Conservation (phyloP, 92 coral and sea anemone species). For the Porites evermanni region DNA sequence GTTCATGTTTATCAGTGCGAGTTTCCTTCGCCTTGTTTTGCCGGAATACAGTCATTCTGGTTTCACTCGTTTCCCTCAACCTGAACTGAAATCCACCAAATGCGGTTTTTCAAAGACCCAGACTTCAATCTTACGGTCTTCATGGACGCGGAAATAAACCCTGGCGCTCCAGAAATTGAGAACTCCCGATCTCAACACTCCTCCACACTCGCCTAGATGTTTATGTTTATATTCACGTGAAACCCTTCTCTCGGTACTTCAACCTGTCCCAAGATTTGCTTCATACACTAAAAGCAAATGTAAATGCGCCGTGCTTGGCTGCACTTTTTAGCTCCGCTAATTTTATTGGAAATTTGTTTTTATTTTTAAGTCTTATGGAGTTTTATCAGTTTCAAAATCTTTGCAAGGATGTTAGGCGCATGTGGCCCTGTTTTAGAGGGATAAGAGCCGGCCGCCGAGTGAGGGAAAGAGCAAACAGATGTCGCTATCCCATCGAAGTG, state of each 20-base stretch:
- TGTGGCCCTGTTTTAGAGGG: slow-evolving; percentile 34
- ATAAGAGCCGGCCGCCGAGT: slow-evolving; percentile 3
- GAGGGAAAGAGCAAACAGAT: slow-evolving; percentile 39
- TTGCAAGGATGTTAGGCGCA: slow-evolving; percentile 15
- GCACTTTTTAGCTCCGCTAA: slow-evolving; percentile 6
- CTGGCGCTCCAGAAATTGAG: slow-evolving; percentile 37
- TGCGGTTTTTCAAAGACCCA: slow-evolving; percentile 45
- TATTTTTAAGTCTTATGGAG: slow-evolving; percentile 17
- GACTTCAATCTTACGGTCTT: slow-evolving; percentile 39
- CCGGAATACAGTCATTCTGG: neutral
- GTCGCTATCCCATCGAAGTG: slow-evolving; percentile 35
- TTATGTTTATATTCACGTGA: slow-evolving; percentile 31
- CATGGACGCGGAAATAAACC: slow-evolving; percentile 40
- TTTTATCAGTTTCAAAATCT: neutral
- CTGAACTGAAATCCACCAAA: slow-evolving; percentile 44
- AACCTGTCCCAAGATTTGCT: slow-evolving; percentile 61
- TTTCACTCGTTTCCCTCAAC: slow-evolving; percentile 47
- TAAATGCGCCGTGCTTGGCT: slow-evolving; percentile 22
- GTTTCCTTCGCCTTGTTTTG: neutral
- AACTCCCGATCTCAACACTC: slow-evolving; percentile 21
- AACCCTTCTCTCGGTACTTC: slow-evolving; percentile 45
- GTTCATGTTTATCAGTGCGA: slow-evolving; percentile 1
- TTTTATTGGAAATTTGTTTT: neutral
- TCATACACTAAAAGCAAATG: slow-evolving; percentile 37
- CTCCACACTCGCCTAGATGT: slow-evolving; percentile 35